These are phyloP conservation scores for Corydoras sp. DNA, from an alignment of 2,113 vertebrate genomes.

Conservation along the genomic window DNA sequence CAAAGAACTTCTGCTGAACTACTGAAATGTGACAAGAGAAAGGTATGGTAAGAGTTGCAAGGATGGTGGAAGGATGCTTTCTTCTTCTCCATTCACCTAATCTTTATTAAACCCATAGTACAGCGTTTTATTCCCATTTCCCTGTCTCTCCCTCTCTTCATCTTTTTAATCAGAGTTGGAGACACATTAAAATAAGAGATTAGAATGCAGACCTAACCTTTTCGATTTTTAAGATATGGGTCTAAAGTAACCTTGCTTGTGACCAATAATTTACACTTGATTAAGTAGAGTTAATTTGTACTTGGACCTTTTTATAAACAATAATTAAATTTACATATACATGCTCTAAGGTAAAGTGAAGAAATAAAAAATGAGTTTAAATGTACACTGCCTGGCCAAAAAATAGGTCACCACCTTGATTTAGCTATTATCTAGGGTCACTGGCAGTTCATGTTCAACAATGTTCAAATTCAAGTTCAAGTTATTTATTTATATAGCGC, in stretches of 20 bases:
- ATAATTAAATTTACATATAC: too few relatives aligned
- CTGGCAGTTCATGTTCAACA: too few relatives aligned
- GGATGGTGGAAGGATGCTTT: not conserved
- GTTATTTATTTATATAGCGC: too few relatives aligned
- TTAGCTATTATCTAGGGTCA: too few relatives aligned
- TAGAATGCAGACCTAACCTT: constrained; percentile 14
- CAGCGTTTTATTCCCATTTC: not conserved
- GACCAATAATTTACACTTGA: not conserved
- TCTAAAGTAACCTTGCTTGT: not conserved
- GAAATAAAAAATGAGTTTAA: too few relatives aligned
- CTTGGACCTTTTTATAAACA: too few relatives aligned
- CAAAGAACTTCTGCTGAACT: constrained; percentile 20
- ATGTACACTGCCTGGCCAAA: too few relatives aligned
- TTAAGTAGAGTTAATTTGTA: too few relatives aligned
- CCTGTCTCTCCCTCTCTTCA: not conserved
- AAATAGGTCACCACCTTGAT: too few relatives aligned
- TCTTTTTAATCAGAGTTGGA: constrained; percentile 21
- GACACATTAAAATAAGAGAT: constrained; percentile 20
- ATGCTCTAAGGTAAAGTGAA: too few relatives aligned
- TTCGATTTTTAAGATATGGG: constrained; percentile 19
- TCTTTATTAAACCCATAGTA: constrained; percentile 24
- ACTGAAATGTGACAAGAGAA: not conserved
- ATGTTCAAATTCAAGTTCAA: too few relatives aligned
- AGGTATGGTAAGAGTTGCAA: not conserved
- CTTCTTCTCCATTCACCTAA: constrained; percentile 11